Evolutionary conservation across 2,888 invertebrate species (phyloP), one percentile per base, ranked within the genome.

Genomic region (Habrosyne pyritoides): DNA sequence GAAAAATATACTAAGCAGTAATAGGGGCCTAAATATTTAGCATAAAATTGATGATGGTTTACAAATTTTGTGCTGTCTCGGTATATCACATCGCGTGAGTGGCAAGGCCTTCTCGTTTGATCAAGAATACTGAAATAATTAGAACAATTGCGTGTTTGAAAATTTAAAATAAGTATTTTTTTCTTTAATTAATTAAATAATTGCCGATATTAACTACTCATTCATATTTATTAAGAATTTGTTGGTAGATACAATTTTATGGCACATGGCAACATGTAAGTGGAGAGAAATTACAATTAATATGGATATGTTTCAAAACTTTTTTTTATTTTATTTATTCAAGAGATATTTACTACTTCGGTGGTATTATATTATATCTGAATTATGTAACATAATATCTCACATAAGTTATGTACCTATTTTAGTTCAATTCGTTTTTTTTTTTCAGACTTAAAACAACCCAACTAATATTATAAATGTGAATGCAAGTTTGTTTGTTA

Each of bases 51-150:
- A 36, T 36, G 36, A 14, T 14, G 36, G 36, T 36, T 36, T 6
- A 36, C 33, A 30, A 1, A 12, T 12, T 12, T 5, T 5, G 24
- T 24, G 1, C 1, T 36, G 6, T 2, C 6, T 42, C 14, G 18
- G 42, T n/a, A 8, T 18, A 6, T 2, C 42, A 18, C 18, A 42
- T 42, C 42, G 42, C 42, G 42, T 42, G 42, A 4, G 14, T 18
- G 42, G 7, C 18, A 18, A 7, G 42, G 50, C 49, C 48, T 26
- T 18, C 12, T 50, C 36, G 21, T 22, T 42, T 42, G 18, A 18
- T 42, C 18, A 42, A 18, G 47, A 47, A 51, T 42, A 18, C 50
- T 30, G 28, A 52, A 52, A 14, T 33, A 10, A 21, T 50, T 42
- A n/a, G 18, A 42, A 42, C 42, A 42, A 42, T 42, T 42, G 42